A percentile compares a stretch with the other conserved stretches of the same genome.
Conservation (phyloP, 2,888 invertebrate species). For the Sepiola atlantica region DNA sequence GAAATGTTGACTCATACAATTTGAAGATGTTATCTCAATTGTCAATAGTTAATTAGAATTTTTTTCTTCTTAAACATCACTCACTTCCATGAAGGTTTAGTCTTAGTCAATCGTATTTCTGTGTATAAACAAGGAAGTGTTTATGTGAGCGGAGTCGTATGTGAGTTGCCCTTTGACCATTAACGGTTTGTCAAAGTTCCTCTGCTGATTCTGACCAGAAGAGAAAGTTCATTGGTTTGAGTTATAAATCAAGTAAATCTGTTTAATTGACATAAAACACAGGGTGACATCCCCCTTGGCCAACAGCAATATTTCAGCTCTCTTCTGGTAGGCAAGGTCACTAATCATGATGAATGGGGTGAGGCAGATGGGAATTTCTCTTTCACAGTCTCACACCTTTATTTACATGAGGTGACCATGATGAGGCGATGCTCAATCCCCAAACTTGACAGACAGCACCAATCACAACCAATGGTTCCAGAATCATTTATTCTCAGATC, state of each 20-base stretch:
- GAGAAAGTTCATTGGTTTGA: neutral
- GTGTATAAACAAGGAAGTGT: neutral
- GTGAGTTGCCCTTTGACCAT: neutral
- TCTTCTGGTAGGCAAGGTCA: neutral
- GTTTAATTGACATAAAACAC: conserved; percentile 32
- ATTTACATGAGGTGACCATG: neutral
- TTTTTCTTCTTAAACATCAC: neutral
- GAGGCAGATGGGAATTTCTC: neutral
- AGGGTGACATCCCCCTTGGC: neutral
- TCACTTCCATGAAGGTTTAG: neutral
- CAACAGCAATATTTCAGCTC: neutral
- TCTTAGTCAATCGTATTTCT: neutral
- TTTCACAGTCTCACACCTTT: neutral
- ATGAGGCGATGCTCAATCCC: neutral
- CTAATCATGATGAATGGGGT: neutral
- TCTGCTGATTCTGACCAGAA: conserved; percentile 32
- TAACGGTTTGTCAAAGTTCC: neutral
- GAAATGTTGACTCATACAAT: too few species aligned
- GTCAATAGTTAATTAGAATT: too few species aligned
- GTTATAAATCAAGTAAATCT: conserved; percentile 32
- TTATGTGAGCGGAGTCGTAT: neutral
- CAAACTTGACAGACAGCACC: neutral
- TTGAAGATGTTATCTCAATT: too few species aligned
- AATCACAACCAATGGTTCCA: neutral
- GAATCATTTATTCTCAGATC: neutral